Evolutionary conservation across 2,888 invertebrate species (phyloP), one percentile per base, ranked within the genome.

Genomic region (Dynastes tityus): DNA sequence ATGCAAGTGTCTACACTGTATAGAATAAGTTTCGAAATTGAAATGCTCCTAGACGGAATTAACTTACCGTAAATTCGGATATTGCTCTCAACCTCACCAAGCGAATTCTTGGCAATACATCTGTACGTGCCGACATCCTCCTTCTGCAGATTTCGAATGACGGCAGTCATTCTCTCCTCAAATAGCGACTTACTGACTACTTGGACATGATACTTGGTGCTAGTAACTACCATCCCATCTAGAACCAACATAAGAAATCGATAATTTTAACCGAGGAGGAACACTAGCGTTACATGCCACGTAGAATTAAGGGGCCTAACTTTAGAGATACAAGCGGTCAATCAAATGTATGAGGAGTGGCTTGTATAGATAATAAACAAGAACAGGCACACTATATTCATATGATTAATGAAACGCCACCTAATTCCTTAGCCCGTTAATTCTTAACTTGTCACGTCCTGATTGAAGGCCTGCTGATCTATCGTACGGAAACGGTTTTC

Each of bases 71-170:
- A 96, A 74, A 97, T 90, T 82, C 96, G 92, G 85, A 97, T 96
- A 86, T 93, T 94, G 89, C 95, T 95, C 87, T 97, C 96, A 27
- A 95, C 95, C 88, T 96, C 96, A 0, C 97, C 97, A 2, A 97
- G 90, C 0, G 95, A 95, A 89, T 96, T 96, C 88, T 96, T 96
- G 45, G 96, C 96, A 79, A 96, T 94, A 87, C 97, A 97, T 74
- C 93, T 91, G 89, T 97, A 97, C 0, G 94, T 94, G 37, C 97
- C 96, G 8, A 95, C 92, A 86, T 96, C 96, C 51, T 91, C 91
- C 79, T 91, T 90, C 81, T 94, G 93, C 82, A 97, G 91, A 83
- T 92, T 92, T 65, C 94, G 91, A 82, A 97, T 94, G 74, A 93
- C 94, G 85, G 97, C 91, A 67, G 92, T 91, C 96, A 97, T 96